Conservation (phyloP, 2,888 invertebrate genomes). For the Aporophyla lueneburgensis region DNA sequence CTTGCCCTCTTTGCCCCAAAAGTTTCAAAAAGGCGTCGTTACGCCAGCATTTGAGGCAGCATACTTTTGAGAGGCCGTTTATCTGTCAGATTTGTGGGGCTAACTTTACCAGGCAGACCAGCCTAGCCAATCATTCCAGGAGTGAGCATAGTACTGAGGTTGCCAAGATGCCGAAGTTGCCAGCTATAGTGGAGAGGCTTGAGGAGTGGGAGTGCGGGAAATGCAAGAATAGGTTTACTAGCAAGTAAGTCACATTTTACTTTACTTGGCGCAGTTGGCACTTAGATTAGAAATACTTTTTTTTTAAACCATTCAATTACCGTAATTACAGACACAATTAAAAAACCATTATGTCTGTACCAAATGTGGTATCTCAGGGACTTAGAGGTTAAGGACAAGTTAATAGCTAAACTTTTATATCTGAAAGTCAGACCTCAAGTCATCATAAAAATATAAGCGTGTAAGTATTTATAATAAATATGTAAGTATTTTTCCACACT, state of each 20-base stretch:
- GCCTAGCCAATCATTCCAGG: conserved; percentile 91
- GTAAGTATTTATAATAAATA: not conserved
- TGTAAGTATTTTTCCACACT: no score
- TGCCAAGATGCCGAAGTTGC: conserved; percentile 64
- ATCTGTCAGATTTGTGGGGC: conserved; percentile 92
- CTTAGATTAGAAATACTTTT: not conserved
- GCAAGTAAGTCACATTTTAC: conserved; percentile 73
- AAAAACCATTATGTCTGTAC: no score
- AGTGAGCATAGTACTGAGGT: conserved; percentile 85
- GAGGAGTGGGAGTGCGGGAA: conserved; percentile 73
- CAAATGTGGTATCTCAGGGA: no score
- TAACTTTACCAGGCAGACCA: conserved; percentile 92
- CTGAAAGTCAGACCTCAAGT: not conserved
- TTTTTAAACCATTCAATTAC: no score
- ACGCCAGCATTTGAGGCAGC: conserved; percentile 93
- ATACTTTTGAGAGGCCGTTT: conserved; percentile 94
- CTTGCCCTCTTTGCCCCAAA: conserved; percentile 93
- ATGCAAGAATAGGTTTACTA: conserved; percentile 77
- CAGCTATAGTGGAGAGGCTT: conserved; percentile 62
- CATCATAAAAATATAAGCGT: not conserved
- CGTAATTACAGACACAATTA: no score
- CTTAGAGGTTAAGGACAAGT: not conserved
- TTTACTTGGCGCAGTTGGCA: not conserved
- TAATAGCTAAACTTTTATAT: not conserved
- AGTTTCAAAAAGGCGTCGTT: conserved; percentile 92